Conservation (phyloP, 1,140 invertebrate genomes). For the Cepaea nemoralis region DNA sequence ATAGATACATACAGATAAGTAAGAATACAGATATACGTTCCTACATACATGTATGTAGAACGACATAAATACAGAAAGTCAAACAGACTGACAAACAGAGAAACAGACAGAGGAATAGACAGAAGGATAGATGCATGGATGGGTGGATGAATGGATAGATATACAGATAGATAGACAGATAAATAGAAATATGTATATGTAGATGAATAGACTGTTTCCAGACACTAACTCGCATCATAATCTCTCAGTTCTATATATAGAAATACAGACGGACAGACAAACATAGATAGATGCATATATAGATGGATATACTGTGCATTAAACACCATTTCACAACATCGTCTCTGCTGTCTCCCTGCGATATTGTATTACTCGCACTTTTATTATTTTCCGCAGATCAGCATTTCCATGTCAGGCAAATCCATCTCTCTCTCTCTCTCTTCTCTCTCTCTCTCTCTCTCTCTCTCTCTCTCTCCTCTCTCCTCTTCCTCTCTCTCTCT, state of each 20-base stretch:
- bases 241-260: too few relatives aligned
- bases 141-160: neutral
- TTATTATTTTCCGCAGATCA: too few relatives aligned
- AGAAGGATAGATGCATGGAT: neutral
- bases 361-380: too few relatives aligned
- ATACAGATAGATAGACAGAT: conserved; percentile 7
- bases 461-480: neutral
- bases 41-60: conserved; percentile 12
- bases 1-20: conserved; percentile 10
- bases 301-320: too few relatives aligned
- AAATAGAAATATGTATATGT: conserved; percentile 9
- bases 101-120: neutral
- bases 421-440: neutral
- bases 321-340: too few relatives aligned
- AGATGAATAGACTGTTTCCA: too few relatives aligned
- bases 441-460: neutral
- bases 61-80: neutral
- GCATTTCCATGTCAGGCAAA: too few relatives aligned
- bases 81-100: neutral
- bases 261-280: too few relatives aligned
- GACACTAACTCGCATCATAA: too few relatives aligned
- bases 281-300: too few relatives aligned
- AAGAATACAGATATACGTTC: conserved; percentile 3
- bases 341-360: too few relatives aligned
- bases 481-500: too few relatives aligned